Base-by-base conservation (phyloP, 1,140 invertebrate genomes). In the Lethrus apterus region DNA sequence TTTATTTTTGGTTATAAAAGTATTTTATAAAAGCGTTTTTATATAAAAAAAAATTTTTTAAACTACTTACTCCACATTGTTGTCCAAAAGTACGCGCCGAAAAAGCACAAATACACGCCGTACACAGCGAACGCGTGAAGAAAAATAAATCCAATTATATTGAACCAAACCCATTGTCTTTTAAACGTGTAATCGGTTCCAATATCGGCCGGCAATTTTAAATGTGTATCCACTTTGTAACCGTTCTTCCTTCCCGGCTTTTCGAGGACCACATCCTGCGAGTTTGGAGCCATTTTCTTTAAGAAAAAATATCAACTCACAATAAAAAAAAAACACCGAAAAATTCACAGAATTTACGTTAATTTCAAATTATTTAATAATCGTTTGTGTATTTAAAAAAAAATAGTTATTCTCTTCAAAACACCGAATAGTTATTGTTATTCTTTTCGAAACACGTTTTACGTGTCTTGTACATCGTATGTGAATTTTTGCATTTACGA, bases 101-200 rank as follows among this genome's bases (percentile, higher is more conserved):
- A 31, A 36, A 44, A 11, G n/a, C 26, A 23, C n/a, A 46, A 11
- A 41, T 54, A 52, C 0, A 64, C 18, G 32, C 72, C 72, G 60
- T 69, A 70, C 5, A 72, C 4, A 8, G 56, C 68, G n/a, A 64
- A 46, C 1, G 66, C 13, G 51, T 75, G 72, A 14, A 76, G 45
- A 18, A 73, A 50, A 13, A 70, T 46, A 55, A 74, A 75, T 44
- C 69, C 71, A 21, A 75, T 68, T 2, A 61, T 65, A 56, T 75
- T 75, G 48, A 55, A 67, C 74, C 72, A 75, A 2, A 74, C 72
- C 9, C 73, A 61, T 57, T 70, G 38, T 49, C 70, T 65, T 59
- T 70, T 73, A 42, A 70, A 76, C 1, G 44, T 58, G 43, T 62
- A 69, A 64, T 75, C 72, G 0, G 73, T 75, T 32, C 72, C 72